Evolutionary conservation across 2,113 vertebrate genomes (phyloP), one percentile per base, ranked within the genome.

Genomic region (Octodon degus): DNA sequence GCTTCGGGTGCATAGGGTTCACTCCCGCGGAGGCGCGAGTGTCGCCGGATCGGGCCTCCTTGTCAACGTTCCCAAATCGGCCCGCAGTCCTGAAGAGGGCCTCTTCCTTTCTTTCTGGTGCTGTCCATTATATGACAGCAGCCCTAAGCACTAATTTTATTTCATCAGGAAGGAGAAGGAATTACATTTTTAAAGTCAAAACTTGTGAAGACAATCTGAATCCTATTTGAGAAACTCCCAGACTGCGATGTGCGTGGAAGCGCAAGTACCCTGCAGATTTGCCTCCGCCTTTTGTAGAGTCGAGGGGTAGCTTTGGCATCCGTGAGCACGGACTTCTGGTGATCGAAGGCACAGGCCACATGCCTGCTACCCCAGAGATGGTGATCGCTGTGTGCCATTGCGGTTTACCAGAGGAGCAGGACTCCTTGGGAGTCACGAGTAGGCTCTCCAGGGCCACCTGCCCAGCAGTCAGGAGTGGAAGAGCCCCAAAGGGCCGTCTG

Each of bases 301-400:
- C 2, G 37, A 10, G 40, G 85, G 53, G 81, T 85, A 95, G 32
- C 40, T 16, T 40, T 13, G n/a, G 79, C 25, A 4, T n/a, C 84
- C 53, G 53, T 72, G 14, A 30, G 24, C 84, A 58, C 4, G 2
- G 3, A 14, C 19, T 1, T 58, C 14, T 32, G 7, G 3, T 80
- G 10, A 47, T 72, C 77, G 1, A 11, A 65, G 27, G 76, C n/a
- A 1, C 0, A 0, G 5, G 27, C 30, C 72, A 0, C 0, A 65
- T 40, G 47, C 34, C 19, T 65, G 60, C 32, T 84, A 82, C 90
- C 55, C 3, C 2, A 85, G 55, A 89, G 88, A 55, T 14, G 1
- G 4, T 65, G 9, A 22, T 19, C 67, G 55, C 62, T 32, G 9
- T 11, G 43, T 32, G 16, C 50, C 76, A 50, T 8, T 14, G 25